Base-by-base conservation (phyloP, 2,113 vertebrate genomes). In the Lepus europaeus region DNA sequence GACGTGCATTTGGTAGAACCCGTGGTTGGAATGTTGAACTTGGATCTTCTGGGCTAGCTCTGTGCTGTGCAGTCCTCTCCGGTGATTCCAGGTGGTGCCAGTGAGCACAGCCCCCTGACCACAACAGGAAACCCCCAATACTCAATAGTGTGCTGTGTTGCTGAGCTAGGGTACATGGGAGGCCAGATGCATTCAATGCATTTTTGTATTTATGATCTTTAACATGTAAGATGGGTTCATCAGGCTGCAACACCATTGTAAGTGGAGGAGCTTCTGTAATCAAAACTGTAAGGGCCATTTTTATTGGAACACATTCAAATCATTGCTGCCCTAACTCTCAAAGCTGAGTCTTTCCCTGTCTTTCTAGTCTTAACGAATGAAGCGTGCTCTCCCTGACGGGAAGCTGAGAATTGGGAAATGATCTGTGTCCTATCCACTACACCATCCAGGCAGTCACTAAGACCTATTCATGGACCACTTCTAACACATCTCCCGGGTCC, bases 301-400 rank as follows among this genome's bases (percentile, higher is more conserved):
- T 87, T 23, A 8, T 10, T 20, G 29, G 29, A 39, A 0, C 1
- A 1, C 39, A 12, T 22, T 17, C 59, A 70, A 3, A 27, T 45
- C 0, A 0, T 72, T 20, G 6, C 17, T 33, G 1, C 3, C 13
- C 19, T 92, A 29, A 61, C 39, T 20, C 25, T 6, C 64, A 64
- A 45, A 51, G 9, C 11, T 69, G 3, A 11, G 3, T 25, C 56
- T 25, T 19, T 6, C 13, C 23, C 7, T 0, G 0, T 1, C 27
- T 89, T 10, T 22, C 64, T 78, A 27, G 9, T 73, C 70, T 36
- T 31, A 29, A 0, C n/a, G 51, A 72, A 20, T 25, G 33, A 33
- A 91, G 70, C 56, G 9, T 19, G 7, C 66, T 66, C n/a, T 82
- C 49, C 19, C 63, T 51, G 81, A 29, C 2, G 0, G 10, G 33